Base-by-base conservation (phyloP, 2,113 vertebrate species). In the Scopus umbretta region DNA sequence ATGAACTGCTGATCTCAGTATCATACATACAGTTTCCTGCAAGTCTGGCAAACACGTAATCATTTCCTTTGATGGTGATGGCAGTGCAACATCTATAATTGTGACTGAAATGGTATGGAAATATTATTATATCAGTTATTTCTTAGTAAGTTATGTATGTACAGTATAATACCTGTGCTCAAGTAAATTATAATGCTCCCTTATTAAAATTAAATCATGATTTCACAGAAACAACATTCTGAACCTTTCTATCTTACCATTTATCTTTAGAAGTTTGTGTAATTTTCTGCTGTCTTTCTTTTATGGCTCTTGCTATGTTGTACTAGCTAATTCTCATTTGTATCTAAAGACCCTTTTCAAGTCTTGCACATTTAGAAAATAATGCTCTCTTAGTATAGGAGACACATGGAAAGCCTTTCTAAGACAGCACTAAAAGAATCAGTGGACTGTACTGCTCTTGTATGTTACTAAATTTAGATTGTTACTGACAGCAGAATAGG, bases 381-480 rank as follows among this genome's bases (percentile, higher is more conserved):
- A 92, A 85, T 71, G n/a, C 36, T 73, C 13, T 85, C 25, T 95
- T 93, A 74, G 10, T 62, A 32, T 55, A 71, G 47, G 22, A 94
- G 32, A 79, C 82, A 50, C 10, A 16, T 27, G 62, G 74, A 90
- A 79, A 84, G 12, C 21, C 55, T 56, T 74, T 94, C 80, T 95
- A 62, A 94, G 42, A 61, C 25, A 79, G 38, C 50, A 42, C 47
- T 95, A 86, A 90, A 95, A 92, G 74, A 83, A 88, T 67, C 45
- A 22, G 82, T 66, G 45, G 25, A 38, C 43, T 82, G 20, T 75
- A 80, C 18, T 78, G 78, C 30, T 94, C 45, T 89, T 45, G 36
- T 66, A 29, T 65, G n/a, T 50, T 84, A 36, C 45, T 63, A 88
- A 96, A 96, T 97, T 87, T 96, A 95, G 67, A 52, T 95, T 96